Evolutionary conservation across 1,140 invertebrate species (phyloP), one percentile per base, ranked within the genome.

Genomic region (Uloborus diversus): DNA sequence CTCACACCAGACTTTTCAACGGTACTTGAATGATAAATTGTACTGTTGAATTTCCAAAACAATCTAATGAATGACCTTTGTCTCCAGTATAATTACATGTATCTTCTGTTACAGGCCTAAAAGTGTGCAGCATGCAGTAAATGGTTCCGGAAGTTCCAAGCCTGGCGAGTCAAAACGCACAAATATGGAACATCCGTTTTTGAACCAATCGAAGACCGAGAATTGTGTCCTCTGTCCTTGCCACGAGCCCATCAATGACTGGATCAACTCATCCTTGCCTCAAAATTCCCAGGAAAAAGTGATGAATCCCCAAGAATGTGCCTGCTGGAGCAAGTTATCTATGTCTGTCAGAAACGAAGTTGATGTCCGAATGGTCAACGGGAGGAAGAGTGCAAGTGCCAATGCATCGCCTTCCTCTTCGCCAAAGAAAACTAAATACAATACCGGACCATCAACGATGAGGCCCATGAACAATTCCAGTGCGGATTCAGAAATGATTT

Each of bases 281-380:
- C 7, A 14, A 2, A 37, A 23, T 56, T 51, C 62, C 2, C 76
- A 62, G 13, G 76, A 79, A 3, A 69, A 69, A 25, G 17, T 61
- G 17, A 11, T 25, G 0, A 56, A 37, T 32, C 42, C 56, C 3
- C 62, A 23, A 20, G 64, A 68, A 23, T 79, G 76, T 33, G 64
- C 76, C 27, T 79, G 76, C 33, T 79, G 76, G 76, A 79, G 51
- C 35, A 68, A 79, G 65, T 65, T 79, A 20, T 59, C 76, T 14
- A 68, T 79, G 76, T 65, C 73, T 28, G 57, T 79, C 2, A 7
- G 76, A 14, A 79, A 42, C 3, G 76, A 79, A 9, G 28, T 61
- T 3, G 76, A 79, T n/a, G 35, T 61, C 14, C 7, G 76, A 7
- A 30, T 69, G 49, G 25, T 61, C 0, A 79, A 68, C 11, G 49